Evolutionary conservation across 2,797 vertebrate species (phyloP).

Genomic region (Cryptoblepharus egeriae): DNA sequence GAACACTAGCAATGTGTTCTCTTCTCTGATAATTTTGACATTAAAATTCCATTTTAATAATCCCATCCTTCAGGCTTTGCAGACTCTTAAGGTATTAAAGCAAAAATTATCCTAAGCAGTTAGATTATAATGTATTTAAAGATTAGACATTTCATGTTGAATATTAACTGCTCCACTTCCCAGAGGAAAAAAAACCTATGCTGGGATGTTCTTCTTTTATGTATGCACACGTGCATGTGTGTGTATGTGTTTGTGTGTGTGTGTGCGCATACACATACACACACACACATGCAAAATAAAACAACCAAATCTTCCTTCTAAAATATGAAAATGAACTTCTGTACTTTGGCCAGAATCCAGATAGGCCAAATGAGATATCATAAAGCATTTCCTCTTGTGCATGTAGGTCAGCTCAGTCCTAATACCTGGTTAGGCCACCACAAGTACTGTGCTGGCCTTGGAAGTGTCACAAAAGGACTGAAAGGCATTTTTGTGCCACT

Average conservation of each 20-base stretch:
- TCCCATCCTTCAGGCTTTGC: slow-evolving; percentile 99
- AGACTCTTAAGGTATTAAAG: slow-evolving; percentile 99
- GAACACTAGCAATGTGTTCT: slow-evolving; percentile 89
- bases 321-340: background rate
- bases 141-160: slow-evolving; percentile 96
- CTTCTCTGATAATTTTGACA: slow-evolving; percentile 97
- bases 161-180: slow-evolving; percentile 93
- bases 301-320: slow-evolving; percentile 58
- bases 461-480: no score
- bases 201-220: slow-evolving; percentile 46
- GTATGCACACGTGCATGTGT: no score
- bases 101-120: slow-evolving; percentile 98
- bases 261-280: background rate
- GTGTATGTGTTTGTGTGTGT: background rate
- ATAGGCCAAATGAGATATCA: background rate
- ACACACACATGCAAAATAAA: slow-evolving; percentile 6
- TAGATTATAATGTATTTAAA: slow-evolving; percentile 93
- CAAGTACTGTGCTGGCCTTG: no score
- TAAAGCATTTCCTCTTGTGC: background rate
- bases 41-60: slow-evolving; percentile 98
- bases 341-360: background rate
- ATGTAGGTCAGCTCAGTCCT: no score
- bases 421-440: no score
- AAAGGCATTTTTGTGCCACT: no score
- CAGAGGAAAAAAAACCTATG: slow-evolving; percentile 79